Conservation (phyloP, 2,888 invertebrate genomes). For the Gibbula magus region DNA sequence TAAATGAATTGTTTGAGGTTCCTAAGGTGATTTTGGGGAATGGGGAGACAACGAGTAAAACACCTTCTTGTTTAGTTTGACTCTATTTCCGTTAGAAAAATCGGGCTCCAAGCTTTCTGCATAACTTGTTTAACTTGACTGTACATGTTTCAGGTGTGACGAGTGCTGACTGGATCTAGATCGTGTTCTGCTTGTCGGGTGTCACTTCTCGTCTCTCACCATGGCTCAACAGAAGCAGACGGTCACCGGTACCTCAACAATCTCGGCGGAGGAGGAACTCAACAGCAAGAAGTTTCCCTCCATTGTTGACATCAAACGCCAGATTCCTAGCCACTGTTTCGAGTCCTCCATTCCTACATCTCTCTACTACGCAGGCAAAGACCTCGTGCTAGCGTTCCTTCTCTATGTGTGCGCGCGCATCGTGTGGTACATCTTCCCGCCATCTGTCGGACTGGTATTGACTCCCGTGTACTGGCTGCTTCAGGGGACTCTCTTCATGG, state of each 20-base stretch:
- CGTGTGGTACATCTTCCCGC: constrained; percentile 33
- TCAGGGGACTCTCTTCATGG: constrained; percentile 66
- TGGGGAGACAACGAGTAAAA: no score
- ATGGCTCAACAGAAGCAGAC: not conserved
- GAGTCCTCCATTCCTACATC: constrained; percentile 54
- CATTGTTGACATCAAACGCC: constrained; percentile 61
- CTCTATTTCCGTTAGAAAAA: no score
- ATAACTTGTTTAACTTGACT: no score
- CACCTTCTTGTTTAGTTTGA: no score
- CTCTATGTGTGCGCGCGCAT: constrained; percentile 40
- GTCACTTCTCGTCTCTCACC: no score
- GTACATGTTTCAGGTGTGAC: no score
- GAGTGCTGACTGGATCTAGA: no score
- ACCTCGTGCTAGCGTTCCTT: constrained; percentile 48
- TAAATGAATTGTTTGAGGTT: no score
- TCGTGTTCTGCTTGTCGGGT: no score
- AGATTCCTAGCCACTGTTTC: constrained; percentile 62
- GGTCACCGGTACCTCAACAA: not conserved
- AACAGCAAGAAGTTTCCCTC: constrained; percentile 55
- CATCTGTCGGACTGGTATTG: constrained; percentile 25
- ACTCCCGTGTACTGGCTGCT: constrained; percentile 61
- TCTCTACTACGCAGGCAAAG: constrained; percentile 60
- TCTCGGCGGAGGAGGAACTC: not conserved
- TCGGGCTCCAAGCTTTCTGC: no score
- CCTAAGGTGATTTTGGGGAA: no score